Conservation (phyloP, 1,140 invertebrate genomes). For the Drosophila sp. region DNA sequence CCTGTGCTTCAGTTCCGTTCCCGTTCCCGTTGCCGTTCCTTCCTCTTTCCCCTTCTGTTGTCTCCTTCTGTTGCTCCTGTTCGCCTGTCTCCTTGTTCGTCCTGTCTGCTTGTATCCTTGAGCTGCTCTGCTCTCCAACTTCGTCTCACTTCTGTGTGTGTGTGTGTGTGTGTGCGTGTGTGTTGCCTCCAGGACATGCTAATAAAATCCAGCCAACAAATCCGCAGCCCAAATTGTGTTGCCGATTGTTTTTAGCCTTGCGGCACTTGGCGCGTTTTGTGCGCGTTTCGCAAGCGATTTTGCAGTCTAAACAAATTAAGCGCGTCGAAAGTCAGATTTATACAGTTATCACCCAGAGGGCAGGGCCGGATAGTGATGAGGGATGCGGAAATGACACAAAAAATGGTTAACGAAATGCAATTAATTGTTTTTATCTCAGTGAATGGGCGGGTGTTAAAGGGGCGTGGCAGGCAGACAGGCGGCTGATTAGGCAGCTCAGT, state of each 20-base stretch:
- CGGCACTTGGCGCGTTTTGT: constrained; percentile 49
- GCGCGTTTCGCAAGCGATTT: constrained; percentile 68
- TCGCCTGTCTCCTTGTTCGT: constrained; percentile 61
- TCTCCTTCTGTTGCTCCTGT: constrained; percentile 48
- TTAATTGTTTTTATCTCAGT: constrained; percentile 17
- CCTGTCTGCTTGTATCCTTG: constrained; percentile 57
- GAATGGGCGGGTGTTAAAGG: constrained; percentile 3
- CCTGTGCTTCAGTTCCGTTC: constrained; percentile 29
- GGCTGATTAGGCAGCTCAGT: constrained; percentile 13
- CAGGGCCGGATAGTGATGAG: not conserved
- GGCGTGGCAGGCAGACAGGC: constrained; percentile 8
- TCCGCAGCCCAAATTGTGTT: constrained; percentile 62
- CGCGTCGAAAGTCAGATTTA: constrained; percentile 67
- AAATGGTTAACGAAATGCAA: constrained; percentile 31
- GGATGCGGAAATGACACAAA: constrained; percentile 40
- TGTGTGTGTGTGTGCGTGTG: constrained; percentile 18
- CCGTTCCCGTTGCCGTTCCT: constrained; percentile 16
- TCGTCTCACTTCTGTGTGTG: constrained; percentile 3
- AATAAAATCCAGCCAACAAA: constrained; percentile 77
- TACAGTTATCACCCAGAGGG: constrained; percentile 10
- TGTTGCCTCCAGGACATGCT: constrained; percentile 68
- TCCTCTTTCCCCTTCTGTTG: too few species aligned
- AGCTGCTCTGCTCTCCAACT: constrained; percentile 24
- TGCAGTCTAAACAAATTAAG: constrained; percentile 71
- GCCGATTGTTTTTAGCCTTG: constrained; percentile 48